Conservation (phyloP, 2,888 invertebrate genomes). For the Caenorhabditis wallacei region DNA sequence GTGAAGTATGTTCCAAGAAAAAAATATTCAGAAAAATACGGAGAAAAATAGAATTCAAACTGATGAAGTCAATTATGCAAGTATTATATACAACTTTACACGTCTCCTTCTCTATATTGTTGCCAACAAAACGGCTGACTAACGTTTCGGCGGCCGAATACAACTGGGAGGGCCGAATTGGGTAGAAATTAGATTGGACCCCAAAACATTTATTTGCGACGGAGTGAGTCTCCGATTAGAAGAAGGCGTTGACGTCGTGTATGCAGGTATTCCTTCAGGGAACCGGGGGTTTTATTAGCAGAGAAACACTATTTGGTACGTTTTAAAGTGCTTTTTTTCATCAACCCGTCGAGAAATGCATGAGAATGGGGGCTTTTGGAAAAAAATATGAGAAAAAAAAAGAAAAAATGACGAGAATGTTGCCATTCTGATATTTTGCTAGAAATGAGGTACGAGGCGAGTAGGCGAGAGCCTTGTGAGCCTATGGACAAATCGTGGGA, state of each 20-base stretch:
- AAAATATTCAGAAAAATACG: background rate
- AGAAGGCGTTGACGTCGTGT: conserved; percentile 18
- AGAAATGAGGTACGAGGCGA: conserved; percentile 29
- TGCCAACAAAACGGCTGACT: conserved; percentile 56
- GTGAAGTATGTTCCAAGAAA: too few species aligned
- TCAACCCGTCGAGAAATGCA: conserved; percentile 15
- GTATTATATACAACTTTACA: conserved; percentile 27
- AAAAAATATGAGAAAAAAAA: background rate
- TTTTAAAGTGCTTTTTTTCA: conserved; percentile 30
- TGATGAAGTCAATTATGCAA: conserved; percentile 47
- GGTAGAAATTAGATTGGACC: conserved; percentile 59
- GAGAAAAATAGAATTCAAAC: conserved; percentile 7
- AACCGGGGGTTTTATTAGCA: conserved; percentile 37
- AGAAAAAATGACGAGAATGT: conserved; percentile 10
- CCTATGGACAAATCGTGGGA: conserved; percentile 59
- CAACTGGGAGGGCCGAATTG: conserved; percentile 56
- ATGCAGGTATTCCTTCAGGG: conserved; percentile 11
- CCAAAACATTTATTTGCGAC: conserved; percentile 33
- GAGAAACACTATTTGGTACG: conserved; percentile 24
- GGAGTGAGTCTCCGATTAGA: conserved; percentile 38
- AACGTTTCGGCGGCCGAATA: conserved; percentile 41
- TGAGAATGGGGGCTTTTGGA: conserved; percentile 3
- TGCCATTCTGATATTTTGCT: conserved; percentile 48
- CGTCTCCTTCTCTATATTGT: conserved; percentile 2
- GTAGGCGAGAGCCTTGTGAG: conserved; percentile 49